Conservation (phyloP, 2,888 invertebrate genomes). For the Dynastes tityus region DNA sequence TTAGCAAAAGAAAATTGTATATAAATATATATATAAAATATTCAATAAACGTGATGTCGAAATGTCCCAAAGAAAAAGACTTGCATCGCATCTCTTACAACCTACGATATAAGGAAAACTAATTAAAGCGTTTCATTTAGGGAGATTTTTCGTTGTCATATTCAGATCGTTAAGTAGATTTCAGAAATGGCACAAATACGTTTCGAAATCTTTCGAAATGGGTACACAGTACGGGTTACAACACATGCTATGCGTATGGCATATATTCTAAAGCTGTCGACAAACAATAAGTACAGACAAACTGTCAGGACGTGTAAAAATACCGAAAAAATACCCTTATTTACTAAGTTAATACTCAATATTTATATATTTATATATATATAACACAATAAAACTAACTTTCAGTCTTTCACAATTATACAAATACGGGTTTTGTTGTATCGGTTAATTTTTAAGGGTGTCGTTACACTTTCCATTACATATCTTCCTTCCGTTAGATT, state of each 20-base stretch:
- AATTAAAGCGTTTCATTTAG: slow-evolving; percentile 3
- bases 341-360: slow-evolving; percentile 64
- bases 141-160: slow-evolving; percentile 2
- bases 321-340: slow-evolving; percentile 57
- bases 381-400: slow-evolving; percentile 70
- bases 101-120: neutral
- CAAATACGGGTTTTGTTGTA: slow-evolving; percentile 63
- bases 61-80: too few species aligned
- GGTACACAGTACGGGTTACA: too few species aligned
- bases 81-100: neutral
- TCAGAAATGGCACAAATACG: neutral
- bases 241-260: neutral
- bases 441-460: neutral
- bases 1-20: neutral
- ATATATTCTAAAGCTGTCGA: neutral
- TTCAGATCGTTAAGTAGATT: slow-evolving; percentile 13
- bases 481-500: slow-evolving; percentile 19
- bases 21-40: neutral
- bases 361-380: slow-evolving; percentile 53
- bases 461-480: slow-evolving; percentile 45
- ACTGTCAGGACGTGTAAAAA: slow-evolving; percentile 52
- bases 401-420: slow-evolving; percentile 70
- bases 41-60: neutral
- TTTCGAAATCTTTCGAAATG: slow-evolving; percentile 1
- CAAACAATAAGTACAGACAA: slow-evolving; percentile 46